Evolutionary conservation across 64 coral and sea anemone species (phyloP).

Genomic region (Montipora foliosa): DNA sequence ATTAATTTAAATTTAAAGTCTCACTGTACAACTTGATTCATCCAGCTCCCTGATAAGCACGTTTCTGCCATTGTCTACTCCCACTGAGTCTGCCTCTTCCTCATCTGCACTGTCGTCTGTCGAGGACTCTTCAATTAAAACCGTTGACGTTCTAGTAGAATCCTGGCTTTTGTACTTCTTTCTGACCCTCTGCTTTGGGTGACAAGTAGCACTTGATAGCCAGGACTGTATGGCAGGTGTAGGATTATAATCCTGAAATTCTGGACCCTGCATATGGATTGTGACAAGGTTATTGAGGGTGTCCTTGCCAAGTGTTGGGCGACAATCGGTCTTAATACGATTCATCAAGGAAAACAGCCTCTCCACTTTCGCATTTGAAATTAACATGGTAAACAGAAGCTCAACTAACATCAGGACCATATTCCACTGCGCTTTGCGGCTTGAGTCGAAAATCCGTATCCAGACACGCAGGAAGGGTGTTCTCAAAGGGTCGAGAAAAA

Average conservation of each 20-base stretch:
- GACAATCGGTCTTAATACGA: constrained; percentile 63
- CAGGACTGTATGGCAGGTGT: constrained; percentile 62
- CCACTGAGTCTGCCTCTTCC: not conserved
- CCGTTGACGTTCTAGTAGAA: not conserved
- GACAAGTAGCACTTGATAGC: not conserved
- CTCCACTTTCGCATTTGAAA: constrained; percentile 78
- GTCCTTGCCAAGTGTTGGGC: constrained; percentile 52
- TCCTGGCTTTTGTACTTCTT: not conserved
- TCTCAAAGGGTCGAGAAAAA: constrained; percentile 51
- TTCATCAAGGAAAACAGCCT: constrained; percentile 79
- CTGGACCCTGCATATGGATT: constrained; percentile 58
- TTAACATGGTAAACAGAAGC: constrained; percentile 71
- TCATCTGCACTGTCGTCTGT: not conserved
- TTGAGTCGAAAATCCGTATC: constrained; percentile 53
- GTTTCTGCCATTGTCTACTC: not conserved
- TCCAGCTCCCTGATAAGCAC: not conserved
- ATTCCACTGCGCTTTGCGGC: not conserved
- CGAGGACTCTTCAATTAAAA: not conserved
- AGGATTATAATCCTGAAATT: constrained; percentile 44
- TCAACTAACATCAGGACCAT: constrained; percentile 36
- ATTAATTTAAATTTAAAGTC: not conserved
- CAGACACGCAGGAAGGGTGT: constrained; percentile 68
- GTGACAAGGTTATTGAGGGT: constrained; percentile 60
- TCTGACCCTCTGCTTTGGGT: constrained; percentile 44
- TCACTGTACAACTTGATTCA: not conserved